These are phyloP conservation scores for Aphidius colemani DNA, from an alignment of 2,888 invertebrate species.

Conservation along the genomic window DNA sequence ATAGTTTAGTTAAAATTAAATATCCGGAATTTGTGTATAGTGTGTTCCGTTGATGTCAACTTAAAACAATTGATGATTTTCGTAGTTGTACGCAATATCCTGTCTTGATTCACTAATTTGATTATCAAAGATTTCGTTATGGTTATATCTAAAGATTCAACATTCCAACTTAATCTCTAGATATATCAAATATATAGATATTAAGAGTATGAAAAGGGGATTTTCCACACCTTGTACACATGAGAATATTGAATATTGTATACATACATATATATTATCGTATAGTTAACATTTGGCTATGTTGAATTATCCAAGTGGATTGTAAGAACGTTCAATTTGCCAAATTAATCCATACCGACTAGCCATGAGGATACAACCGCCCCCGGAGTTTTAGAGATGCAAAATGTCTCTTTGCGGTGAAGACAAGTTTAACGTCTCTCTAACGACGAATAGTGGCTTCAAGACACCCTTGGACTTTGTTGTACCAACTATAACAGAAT, in stretches of 20 bases:
- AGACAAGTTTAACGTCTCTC: slow-evolving; percentile 19
- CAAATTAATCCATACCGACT: slow-evolving; percentile 53
- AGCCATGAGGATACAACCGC: slow-evolving; percentile 27
- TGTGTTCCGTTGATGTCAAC: slow-evolving; percentile 55
- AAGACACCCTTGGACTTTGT: too few species aligned
- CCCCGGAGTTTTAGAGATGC: slow-evolving; percentile 44
- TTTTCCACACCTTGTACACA: too few species aligned
- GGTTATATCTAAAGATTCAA: not conserved
- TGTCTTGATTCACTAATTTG: slow-evolving; percentile 55
- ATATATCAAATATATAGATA: not conserved
- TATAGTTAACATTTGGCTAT: slow-evolving; percentile 8
- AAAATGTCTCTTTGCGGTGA: slow-evolving; percentile 39
- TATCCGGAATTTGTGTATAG: slow-evolving; percentile 48
- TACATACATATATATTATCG: slow-evolving; percentile 8
- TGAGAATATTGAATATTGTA: not conserved
- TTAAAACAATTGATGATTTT: slow-evolving; percentile 57
- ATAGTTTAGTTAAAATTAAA: slow-evolving; percentile 60
- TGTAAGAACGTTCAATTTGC: slow-evolving; percentile 58
- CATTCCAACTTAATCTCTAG: not conserved
- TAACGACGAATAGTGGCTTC: slow-evolving; percentile 2
- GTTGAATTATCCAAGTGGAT: slow-evolving; percentile 56
- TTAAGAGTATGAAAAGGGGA: not conserved
- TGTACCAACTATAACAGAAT: too few species aligned
- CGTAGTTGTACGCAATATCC: slow-evolving; percentile 58
- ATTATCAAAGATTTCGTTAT: slow-evolving; percentile 49